phyloP scores from a whole-genome alignment of 1,140 invertebrate genomes.

The Arctopsyche grandis region DNA sequence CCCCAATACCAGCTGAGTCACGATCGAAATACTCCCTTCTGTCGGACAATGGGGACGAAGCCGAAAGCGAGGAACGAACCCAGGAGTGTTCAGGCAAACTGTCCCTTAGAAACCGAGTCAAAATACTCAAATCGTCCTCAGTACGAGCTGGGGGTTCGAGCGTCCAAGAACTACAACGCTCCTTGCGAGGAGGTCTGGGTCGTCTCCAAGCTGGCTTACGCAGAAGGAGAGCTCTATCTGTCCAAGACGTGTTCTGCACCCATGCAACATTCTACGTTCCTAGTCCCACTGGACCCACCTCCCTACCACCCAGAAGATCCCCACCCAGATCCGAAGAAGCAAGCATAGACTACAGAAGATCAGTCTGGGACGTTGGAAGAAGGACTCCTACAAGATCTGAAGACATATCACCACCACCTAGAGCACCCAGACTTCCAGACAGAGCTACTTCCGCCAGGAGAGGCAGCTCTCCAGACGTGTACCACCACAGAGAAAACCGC shows the following conservation, averaged over 20 bases:
- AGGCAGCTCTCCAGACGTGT: conserved; percentile 65
- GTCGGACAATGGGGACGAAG: conserved; percentile 58
- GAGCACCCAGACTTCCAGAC: conserved; percentile 54
- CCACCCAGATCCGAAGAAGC: conserved; percentile 48
- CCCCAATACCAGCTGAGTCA: conserved; percentile 64
- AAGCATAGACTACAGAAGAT: conserved; percentile 54
- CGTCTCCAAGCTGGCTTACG: conserved; percentile 74
- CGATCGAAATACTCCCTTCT: conserved; percentile 60
- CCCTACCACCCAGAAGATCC: conserved; percentile 47
- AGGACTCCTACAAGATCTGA: conserved; percentile 51
- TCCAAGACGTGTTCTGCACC: conserved; percentile 71
- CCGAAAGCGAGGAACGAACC: conserved; percentile 58
- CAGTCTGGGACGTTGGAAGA: conserved; percentile 55
- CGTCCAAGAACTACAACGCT: conserved; percentile 63
- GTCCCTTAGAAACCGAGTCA: conserved; percentile 65
- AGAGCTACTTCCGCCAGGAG: conserved; percentile 56
- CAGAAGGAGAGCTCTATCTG: conserved; percentile 71
- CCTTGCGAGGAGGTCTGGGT: conserved; percentile 73
- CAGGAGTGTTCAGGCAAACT: conserved; percentile 60
- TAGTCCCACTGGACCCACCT: conserved; percentile 62
- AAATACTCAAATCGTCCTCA: conserved; percentile 71
- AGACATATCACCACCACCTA: conserved; percentile 58
- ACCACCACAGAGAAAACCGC: conserved; percentile 55
- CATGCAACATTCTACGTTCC: conserved; percentile 76
- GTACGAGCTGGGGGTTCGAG: conserved; percentile 68